Evolutionary conservation across 2,797 vertebrate genomes (phyloP), one percentile per base, ranked within the genome.

Genomic region (Ptychobarbus kaznakovi): DNA sequence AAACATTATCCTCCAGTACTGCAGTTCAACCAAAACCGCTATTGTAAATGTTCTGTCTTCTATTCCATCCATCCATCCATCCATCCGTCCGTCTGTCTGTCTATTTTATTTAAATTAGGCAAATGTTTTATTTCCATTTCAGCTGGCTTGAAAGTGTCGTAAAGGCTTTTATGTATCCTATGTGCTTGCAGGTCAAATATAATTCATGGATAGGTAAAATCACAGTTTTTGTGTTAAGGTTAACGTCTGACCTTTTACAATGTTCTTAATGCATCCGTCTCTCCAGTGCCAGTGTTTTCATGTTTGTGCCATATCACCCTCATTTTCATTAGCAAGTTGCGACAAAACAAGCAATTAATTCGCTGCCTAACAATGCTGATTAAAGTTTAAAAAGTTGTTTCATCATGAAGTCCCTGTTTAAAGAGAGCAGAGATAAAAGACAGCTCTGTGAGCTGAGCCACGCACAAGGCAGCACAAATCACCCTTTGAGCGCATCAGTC

Each of bases 341-440:
- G 90, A 91, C 88, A 94, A 93, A 93, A 93, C 90, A 92, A 92
- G 90, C 89, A 92, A 94, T 94, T 93, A 94, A 94, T 93, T 91
- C 86, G 84, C 85, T 86, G 91, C 90, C 89, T 89, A 16, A 88
- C 89, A 92, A 91, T 91, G 93, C 92, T 92, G 92, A 94, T 95
- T 93, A 94, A 94, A 94, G 92, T 94, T 93, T 91, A 92, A 92
- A 90, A 90, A 89, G 89, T 88, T 82, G 74, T 92, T 93, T 91
- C 89, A 92, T 87, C 86, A 91, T 87, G 83, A 79, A 89, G 88
- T 90, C 44, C 68, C 51, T 22, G 87, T 92, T 90, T 86, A 83
- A 86, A 87, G 81, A 51, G 70, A 81, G 82, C 85, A 69, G 85
- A 73, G 70, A 89, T 65, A 87, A 89, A 92, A 83, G 74, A 83